Percentiles rank a stretch among this genome's conserved stretches.
These are phyloP conservation scores for Cataglyphis cursor DNA, from an alignment of 2,888 invertebrate genomes.

Conservation along the genomic window DNA sequence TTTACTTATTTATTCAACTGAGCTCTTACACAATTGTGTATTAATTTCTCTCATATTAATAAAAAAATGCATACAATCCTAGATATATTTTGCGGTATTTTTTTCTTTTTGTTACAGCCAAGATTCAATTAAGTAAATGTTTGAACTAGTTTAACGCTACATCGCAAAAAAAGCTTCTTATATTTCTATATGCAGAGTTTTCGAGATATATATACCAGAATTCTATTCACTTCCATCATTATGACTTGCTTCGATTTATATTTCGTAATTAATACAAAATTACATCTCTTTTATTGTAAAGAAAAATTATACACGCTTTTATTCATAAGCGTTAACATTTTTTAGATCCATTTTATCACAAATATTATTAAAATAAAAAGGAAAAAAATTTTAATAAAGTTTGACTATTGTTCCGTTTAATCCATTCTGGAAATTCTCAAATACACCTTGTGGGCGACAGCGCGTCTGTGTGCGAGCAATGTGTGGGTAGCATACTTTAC, in stretches of 20 bases:
- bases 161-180: not conserved
- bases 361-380: not conserved
- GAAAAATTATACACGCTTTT: not conserved
- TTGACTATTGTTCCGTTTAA: conserved; percentile 14
- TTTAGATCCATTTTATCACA: not conserved
- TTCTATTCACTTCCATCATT: not conserved
- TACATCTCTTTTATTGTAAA: not conserved
- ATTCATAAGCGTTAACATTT: not conserved
- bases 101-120: not conserved
- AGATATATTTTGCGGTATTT: not conserved
- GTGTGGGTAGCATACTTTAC: conserved; percentile 56
- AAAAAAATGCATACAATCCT: not conserved
- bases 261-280: not conserved
- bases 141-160: not conserved
- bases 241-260: not conserved
- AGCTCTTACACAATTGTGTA: not conserved
- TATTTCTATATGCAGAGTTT: not conserved
- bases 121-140: not conserved
- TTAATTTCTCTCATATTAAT: not conserved
- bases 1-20: not conserved
- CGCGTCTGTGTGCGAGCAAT: conserved; percentile 23
- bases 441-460: conserved; percentile 27
- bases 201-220: not conserved
- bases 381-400: not conserved
- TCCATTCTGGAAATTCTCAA: conserved; percentile 35